phyloP scores from a whole-genome alignment of 2,113 vertebrate species.

The Probosciger aterrimus region DNA sequence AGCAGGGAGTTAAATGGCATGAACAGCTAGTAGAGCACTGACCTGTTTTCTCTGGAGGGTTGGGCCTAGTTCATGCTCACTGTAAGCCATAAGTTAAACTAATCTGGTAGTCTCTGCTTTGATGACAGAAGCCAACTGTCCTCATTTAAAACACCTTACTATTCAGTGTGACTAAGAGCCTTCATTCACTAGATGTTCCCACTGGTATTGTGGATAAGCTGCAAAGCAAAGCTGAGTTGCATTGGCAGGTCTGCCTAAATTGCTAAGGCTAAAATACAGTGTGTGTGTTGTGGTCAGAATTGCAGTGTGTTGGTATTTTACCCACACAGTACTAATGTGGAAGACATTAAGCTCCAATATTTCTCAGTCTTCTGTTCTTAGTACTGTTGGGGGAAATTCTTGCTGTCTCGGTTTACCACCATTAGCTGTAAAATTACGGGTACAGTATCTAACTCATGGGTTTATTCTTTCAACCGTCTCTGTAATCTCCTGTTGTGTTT shows the following conservation, averaged over 20 bases:
- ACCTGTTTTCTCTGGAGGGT: conserved; percentile 4
- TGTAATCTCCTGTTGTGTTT: not conserved
- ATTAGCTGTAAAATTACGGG: not conserved
- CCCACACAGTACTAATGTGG: not conserved
- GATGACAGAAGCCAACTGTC: conserved; percentile 2
- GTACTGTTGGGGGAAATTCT: not conserved
- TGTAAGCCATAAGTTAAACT: conserved; percentile 16
- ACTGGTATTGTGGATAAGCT: not conserved
- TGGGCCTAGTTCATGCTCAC: not conserved
- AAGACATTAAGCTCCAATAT: not conserved
- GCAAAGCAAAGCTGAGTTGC: not conserved
- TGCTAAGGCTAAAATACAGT: not conserved
- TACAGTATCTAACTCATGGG: not conserved
- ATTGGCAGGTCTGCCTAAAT: not conserved
- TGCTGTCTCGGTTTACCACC: not conserved
- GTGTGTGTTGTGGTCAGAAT: not conserved
- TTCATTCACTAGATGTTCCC: not conserved
- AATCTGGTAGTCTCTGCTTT: conserved; percentile 5
- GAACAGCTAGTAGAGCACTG: not conserved
- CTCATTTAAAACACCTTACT: conserved; percentile 15
- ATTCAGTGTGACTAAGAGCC: not conserved
- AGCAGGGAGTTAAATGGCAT: not conserved
- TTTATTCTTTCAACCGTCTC: not conserved
- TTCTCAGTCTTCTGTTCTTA: not conserved
- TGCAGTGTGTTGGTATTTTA: not conserved